phyloP scores from a whole-genome alignment of 2,888 invertebrate genomes.

The Philaethria dido region DNA sequence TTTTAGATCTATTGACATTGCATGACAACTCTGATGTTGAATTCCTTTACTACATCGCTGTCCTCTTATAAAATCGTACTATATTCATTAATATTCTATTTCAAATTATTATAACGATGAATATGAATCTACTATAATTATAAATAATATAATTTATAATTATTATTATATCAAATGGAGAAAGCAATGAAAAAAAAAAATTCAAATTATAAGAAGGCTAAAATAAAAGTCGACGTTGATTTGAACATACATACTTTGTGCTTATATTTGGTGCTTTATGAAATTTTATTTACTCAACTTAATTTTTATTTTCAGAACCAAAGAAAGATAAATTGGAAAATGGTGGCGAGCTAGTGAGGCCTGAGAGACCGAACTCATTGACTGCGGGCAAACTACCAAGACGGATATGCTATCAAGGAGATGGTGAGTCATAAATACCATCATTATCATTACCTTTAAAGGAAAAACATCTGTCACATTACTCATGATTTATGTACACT shows the following conservation, averaged over 20 bases:
- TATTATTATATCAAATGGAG: background rate
- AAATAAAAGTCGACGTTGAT: background rate
- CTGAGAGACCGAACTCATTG: constrained; percentile 92
- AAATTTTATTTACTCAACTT: background rate
- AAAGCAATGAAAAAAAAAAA: no score
- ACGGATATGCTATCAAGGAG: constrained; percentile 91
- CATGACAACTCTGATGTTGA: constrained; percentile 41
- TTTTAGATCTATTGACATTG: constrained; percentile 65
- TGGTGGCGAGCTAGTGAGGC: constrained; percentile 84
- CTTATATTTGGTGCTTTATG: background rate
- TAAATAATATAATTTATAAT: background rate
- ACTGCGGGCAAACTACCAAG: constrained; percentile 90
- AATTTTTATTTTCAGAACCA: constrained; percentile 88
- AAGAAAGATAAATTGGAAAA: constrained; percentile 96
- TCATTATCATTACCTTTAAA: constrained; percentile 37
- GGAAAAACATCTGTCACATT: constrained; percentile 36
- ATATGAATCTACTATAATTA: background rate
- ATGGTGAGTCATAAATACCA: constrained; percentile 76
- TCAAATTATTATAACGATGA: background rate
- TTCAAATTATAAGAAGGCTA: no score
- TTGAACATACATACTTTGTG: background rate
- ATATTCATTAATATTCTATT: background rate
- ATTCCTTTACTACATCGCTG: constrained; percentile 32
- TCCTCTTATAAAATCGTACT: constrained; percentile 20
- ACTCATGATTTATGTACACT: constrained; percentile 16